Percentiles rank a stretch among this genome's conserved stretches.
Conservation (phyloP, 1,140 invertebrate genomes). For the Mesaphorura yosii region DNA sequence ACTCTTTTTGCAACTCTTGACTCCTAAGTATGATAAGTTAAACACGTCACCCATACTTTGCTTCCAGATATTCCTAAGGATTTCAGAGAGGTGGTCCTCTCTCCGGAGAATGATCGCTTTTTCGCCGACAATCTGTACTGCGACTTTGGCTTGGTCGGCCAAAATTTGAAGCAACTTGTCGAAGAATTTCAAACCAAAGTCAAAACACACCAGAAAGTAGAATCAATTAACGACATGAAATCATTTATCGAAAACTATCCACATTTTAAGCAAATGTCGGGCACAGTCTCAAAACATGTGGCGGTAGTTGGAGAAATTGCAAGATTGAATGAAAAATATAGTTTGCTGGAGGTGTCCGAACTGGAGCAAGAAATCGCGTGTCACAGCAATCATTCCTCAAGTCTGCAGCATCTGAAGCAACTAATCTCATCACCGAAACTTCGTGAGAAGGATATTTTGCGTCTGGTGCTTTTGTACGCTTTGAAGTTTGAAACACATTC, state of each 20-base stretch:
- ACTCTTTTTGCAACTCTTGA: background rate
- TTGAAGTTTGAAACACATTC: conserved; percentile 81
- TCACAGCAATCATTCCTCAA: conserved; percentile 79
- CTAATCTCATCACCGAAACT: conserved; percentile 58
- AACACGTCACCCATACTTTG: too few species aligned
- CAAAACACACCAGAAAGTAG: conserved; percentile 88
- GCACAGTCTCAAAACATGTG: conserved; percentile 94
- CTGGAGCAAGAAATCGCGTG: conserved; percentile 91
- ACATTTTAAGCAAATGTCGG: conserved; percentile 97
- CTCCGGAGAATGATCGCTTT: conserved; percentile 93
- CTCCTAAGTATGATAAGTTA: background rate
- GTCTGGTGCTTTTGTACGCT: conserved; percentile 85
- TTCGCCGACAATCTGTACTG: conserved; percentile 91
- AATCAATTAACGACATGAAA: conserved; percentile 98
- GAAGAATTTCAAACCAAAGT: conserved; percentile 95
- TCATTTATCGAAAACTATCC: conserved; percentile 97
- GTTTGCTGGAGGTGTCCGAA: conserved; percentile 85
- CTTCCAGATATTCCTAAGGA: conserved; percentile 54
- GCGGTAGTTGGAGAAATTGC: conserved; percentile 91
- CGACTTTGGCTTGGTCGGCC: conserved; percentile 97
- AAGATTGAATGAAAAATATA: conserved; percentile 60
- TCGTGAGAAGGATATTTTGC: conserved; percentile 63
- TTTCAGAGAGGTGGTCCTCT: conserved; percentile 82
- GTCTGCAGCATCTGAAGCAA: conserved; percentile 61
- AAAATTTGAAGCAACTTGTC: conserved; percentile 93